Evolutionary conservation across 2,888 invertebrate species (phyloP).

Genomic region (Lymantria monacha): DNA sequence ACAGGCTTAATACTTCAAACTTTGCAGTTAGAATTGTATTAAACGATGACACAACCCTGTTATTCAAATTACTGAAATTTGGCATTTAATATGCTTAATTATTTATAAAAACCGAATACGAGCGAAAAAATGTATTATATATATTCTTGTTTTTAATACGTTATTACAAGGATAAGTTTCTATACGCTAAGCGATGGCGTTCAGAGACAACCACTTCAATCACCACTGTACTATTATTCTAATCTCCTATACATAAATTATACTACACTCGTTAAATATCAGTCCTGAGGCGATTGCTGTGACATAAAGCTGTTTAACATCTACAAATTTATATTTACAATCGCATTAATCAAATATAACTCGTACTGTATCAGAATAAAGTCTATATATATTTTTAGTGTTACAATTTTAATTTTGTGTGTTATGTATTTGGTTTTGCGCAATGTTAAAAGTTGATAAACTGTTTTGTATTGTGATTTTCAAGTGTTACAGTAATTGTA

Average conservation of each 20-base stretch:
- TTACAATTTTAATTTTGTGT: conserved; percentile 32
- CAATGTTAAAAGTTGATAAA: conserved; percentile 55
- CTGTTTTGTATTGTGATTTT: conserved; percentile 44
- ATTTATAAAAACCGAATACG: no score
- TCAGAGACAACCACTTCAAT: conserved; percentile 45
- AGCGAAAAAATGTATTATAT: no score
- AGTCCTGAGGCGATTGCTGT: conserved; percentile 68
- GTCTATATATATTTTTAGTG: conserved; percentile 30
- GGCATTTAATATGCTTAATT: no score
- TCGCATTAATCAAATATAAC: conserved; percentile 23
- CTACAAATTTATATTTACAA: conserved; percentile 40
- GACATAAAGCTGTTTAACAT: conserved; percentile 64
- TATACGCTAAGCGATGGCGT: neutral
- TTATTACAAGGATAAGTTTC: no score
- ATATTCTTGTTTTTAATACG: no score
- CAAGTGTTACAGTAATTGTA: conserved; percentile 40
- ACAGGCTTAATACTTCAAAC: no score
- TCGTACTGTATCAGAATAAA: conserved; percentile 35
- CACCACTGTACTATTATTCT: conserved; percentile 61
- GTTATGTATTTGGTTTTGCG: conserved; percentile 51
- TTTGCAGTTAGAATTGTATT: no score
- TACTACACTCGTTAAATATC: conserved; percentile 71
- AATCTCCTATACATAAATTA: conserved; percentile 72
- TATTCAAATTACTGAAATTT: no score
- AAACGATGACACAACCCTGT: no score